Evolutionary conservation across 1,140 invertebrate genomes (phyloP).

Genomic region (Orius insidiosus): DNA sequence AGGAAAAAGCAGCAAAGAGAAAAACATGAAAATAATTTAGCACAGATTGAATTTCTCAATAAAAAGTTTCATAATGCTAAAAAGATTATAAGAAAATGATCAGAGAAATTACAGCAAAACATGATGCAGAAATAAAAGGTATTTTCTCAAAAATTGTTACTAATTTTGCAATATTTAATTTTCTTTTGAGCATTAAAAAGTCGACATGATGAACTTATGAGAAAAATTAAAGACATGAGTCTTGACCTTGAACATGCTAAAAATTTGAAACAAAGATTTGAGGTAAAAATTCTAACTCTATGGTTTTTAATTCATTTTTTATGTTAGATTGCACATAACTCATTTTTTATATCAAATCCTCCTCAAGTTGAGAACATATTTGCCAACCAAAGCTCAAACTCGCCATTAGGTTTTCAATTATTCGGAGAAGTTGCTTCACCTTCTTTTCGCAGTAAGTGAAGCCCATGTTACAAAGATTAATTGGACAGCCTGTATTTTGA

Average conservation of each 20-base stretch:
- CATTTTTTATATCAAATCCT: background rate
- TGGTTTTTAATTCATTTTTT: background rate
- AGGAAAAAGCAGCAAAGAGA: conserved; percentile 9
- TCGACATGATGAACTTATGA: background rate
- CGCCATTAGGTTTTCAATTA: too few species aligned
- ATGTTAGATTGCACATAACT: background rate
- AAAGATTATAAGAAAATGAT: conserved; percentile 1
- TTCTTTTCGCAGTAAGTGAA: too few species aligned
- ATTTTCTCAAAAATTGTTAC: background rate
- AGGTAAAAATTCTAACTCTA: background rate
- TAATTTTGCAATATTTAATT: background rate
- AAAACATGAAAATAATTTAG: background rate
- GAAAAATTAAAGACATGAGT: background rate
- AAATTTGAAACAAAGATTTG: background rate
- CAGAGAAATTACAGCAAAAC: conserved; percentile 2
- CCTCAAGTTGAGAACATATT: too few species aligned
- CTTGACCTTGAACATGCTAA: conserved; percentile 1
- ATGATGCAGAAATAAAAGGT: conserved; percentile 6
- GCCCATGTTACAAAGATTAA: too few species aligned
- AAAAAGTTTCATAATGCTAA: background rate
- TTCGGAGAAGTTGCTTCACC: too few species aligned
- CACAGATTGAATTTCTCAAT: background rate
- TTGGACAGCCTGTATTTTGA: too few species aligned
- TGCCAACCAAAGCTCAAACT: too few species aligned
- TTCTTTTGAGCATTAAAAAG: conserved; percentile 6